Evolutionary conservation across 30 jellyfish, hydroid and myxozoan species (phyloP), one percentile per base, ranked within the genome.

Genomic region (Rhopilema esculentum): DNA sequence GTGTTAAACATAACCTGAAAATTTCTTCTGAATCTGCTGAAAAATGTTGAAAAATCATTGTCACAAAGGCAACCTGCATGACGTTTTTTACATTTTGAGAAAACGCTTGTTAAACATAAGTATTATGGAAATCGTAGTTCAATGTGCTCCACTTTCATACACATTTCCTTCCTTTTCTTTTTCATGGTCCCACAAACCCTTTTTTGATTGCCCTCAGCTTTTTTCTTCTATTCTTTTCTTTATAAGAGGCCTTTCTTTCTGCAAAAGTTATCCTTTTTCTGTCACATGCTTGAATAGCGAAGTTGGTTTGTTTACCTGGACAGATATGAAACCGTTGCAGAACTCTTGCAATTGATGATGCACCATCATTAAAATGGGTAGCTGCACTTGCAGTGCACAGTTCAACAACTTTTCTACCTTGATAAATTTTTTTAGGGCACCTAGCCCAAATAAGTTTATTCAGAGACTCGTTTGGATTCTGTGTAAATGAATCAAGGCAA

Each of bases 401-500:
- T 68, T 49, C 26, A 66, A 49, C 27, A 7, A 23, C 40, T 24
- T 72, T 74, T 12, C 29, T 21, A 15, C 49, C 62, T 16, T 40
- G 76, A 64, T 18, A 86, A 8, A 40, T 66, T 22, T 29, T 76
- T 62, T 78, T 32, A 26, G 78, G 88, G 53, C 78, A 61, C 48
- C 82, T 72, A 16, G 65, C 66, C 65, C 82, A 72, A 72, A 72
- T 72, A 29, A 27, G 66, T 28, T 57, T 17, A 31, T 78, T 78
- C 28, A 78, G 32, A 29, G 88, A 61, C 64, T 78, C 78, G 27
- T 78, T 78, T 52, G 78, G 75, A 62, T 78, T 78, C 66, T 78
- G 78, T 8, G 88, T 87, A n/a, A 66, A 24, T 0, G 91, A 91
- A 70, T 87, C 91, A 22, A 87, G 63, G 63, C 96, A 87, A 64